A percentile compares a stretch with the other conserved stretches of the same genome.
These are phyloP conservation scores for Apostichopus californicus DNA, from an alignment of 35 echinoderm and acorn worm species.

Conservation along the genomic window DNA sequence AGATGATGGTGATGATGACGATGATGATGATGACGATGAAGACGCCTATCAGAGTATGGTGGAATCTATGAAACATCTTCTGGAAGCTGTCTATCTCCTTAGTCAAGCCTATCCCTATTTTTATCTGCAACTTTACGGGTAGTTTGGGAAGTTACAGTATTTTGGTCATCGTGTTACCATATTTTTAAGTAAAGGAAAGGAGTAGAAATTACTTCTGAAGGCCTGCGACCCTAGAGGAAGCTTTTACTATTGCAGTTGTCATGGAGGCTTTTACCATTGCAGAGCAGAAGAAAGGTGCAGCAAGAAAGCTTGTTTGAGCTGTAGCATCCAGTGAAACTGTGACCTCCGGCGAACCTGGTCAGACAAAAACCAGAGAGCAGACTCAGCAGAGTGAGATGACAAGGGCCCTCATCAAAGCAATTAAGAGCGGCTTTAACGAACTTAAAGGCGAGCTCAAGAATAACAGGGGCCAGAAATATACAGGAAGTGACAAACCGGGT, in stretches of 20 bases:
- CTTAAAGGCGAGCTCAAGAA: neutral
- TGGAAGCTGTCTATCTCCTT: slow-evolving; percentile 44
- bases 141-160: too few species aligned
- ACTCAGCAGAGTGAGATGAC: neutral
- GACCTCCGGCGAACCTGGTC: neutral
- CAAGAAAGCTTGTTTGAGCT: neutral
- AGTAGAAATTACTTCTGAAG: too few species aligned
- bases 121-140: too few species aligned
- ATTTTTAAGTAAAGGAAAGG: too few species aligned
- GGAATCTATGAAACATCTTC: slow-evolving; percentile 79
- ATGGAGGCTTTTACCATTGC: slow-evolving; percentile 5
- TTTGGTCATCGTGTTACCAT: too few species aligned
- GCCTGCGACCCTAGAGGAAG: neutral
- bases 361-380: neutral
- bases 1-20: slow-evolving; percentile 59
- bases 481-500: neutral
- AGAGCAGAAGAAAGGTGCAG: neutral
- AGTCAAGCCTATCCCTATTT: too few species aligned
- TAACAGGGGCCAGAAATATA: neutral
- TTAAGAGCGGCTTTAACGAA: neutral
- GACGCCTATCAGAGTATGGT: slow-evolving; percentile 87
- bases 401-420: neutral
- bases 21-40: slow-evolving; percentile 49
- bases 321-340: neutral
- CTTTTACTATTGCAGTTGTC: neutral